phyloP scores from a whole-genome alignment of 2,888 invertebrate genomes.

The Machimus atricapillus region DNA sequence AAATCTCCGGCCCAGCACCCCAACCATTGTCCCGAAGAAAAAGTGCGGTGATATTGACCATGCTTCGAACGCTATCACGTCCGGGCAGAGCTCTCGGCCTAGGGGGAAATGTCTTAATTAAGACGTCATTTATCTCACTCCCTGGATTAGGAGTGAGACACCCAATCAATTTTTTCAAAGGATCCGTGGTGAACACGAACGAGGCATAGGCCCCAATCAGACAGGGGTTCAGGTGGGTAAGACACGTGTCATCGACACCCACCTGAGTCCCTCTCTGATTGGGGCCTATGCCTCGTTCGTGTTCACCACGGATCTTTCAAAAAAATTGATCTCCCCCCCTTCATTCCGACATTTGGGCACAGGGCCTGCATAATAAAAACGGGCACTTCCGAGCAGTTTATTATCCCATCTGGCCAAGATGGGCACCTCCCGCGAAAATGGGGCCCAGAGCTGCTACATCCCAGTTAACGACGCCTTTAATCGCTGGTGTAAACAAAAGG shows the following conservation, averaged over 20 bases:
- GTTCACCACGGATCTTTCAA: not conserved
- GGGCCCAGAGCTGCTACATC: not conserved
- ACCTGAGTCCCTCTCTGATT: not conserved
- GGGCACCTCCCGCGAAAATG: not conserved
- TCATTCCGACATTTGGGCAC: not conserved
- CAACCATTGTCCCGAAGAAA: not conserved
- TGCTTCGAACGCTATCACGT: not conserved
- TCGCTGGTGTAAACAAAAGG: not conserved
- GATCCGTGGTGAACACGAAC: not conserved
- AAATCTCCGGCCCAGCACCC: not conserved
- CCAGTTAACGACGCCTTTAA: not conserved
- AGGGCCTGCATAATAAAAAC: not conserved
- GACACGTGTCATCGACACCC: not conserved
- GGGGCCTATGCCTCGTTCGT: not conserved
- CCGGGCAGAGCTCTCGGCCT: not conserved
- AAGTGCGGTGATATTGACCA: not conserved
- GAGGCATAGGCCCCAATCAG: not conserved
- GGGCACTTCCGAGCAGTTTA: not conserved
- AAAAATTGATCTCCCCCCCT: not conserved
- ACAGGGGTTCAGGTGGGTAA: not conserved
- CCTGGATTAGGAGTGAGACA: not conserved
- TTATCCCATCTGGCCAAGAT: not conserved
- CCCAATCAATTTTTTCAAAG: not conserved
- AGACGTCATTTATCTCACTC: conserved; percentile 19
- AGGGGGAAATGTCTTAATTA: conserved; percentile 15